Conservation (phyloP, 2,113 vertebrate species). For the Corynorhinus townsendii region DNA sequence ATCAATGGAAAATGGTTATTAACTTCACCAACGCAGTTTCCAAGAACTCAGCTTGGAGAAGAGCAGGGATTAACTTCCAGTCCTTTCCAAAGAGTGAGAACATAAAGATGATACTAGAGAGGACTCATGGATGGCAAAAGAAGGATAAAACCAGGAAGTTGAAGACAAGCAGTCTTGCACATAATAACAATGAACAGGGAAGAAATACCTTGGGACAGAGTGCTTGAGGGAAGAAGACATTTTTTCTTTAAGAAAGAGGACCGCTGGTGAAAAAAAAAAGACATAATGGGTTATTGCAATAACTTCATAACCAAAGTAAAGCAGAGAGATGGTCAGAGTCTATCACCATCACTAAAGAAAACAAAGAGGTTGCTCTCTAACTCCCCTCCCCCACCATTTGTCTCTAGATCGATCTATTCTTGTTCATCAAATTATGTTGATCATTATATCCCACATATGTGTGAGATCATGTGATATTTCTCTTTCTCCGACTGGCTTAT, state of each 20-base stretch:
- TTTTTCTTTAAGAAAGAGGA: neutral
- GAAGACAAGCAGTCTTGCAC: neutral
- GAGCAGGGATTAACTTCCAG: neutral
- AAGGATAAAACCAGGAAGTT: neutral
- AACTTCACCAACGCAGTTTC: neutral
- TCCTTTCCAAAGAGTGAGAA: neutral
- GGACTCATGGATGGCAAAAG: neutral
- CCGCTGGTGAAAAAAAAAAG: neutral
- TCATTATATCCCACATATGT: too few species aligned
- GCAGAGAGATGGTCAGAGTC: neutral
- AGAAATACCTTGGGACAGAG: neutral
- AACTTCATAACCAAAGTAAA: slow-evolving; percentile 28
- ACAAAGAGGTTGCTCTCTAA: neutral
- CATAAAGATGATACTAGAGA: neutral
- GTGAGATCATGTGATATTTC: too few species aligned
- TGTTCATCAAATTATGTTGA: too few species aligned
- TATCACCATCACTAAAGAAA: neutral
- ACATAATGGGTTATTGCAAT: neutral
- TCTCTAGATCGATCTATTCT: too few species aligned
- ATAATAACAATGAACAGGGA: neutral
- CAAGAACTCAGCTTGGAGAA: neutral
- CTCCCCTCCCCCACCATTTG: too few species aligned
- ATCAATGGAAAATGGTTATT: neutral
- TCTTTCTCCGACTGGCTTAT: too few species aligned
- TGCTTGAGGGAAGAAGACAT: neutral